These are phyloP conservation scores for Coranthus polyacanthus DNA, from an alignment of 2,797 vertebrate species.

Conservation along the genomic window DNA sequence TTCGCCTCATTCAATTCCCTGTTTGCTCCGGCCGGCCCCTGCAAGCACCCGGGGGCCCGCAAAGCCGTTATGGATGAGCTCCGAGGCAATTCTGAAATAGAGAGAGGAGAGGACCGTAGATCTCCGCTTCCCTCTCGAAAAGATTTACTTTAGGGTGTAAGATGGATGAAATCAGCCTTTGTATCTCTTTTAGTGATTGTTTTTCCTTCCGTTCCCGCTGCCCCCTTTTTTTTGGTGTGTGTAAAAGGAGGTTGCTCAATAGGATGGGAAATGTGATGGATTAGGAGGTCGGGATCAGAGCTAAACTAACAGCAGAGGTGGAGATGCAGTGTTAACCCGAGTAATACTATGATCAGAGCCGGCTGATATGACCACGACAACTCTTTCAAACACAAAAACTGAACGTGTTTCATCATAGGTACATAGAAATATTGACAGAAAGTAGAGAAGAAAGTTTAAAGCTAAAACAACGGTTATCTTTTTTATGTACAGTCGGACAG, in stretches of 20 bases:
- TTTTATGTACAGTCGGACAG: no score
- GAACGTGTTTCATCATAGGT: not conserved
- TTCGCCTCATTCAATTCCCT: conserved; percentile 81
- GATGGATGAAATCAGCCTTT: conserved; percentile 81
- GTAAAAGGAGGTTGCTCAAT: conserved; percentile 38
- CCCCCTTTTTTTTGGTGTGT: conserved; percentile 12
- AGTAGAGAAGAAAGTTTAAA: no score
- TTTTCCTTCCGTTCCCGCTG: conserved; percentile 62
- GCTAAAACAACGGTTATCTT: no score
- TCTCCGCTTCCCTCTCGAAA: conserved; percentile 54
- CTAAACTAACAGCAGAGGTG: conserved; percentile 39
- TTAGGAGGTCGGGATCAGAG: conserved; percentile 47
- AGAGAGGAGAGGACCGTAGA: conserved; percentile 67
- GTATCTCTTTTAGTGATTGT: conserved; percentile 82
- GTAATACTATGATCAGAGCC: conserved; percentile 40
- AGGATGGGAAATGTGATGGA: conserved; percentile 70
- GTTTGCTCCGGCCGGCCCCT: conserved; percentile 60
- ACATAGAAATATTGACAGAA: no score
- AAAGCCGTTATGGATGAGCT: conserved; percentile 80
- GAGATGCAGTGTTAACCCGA: conserved; percentile 63
- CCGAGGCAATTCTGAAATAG: conserved; percentile 78
- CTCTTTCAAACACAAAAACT: conserved; percentile 11
- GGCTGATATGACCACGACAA: conserved; percentile 21
- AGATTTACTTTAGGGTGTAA: conserved; percentile 76
- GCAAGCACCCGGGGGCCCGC: conserved; percentile 59